Percentiles rank a stretch among this genome's conserved stretches.
Evolutionary conservation across 2,888 invertebrate species (phyloP).

Genomic region (Dicycla oo): DNA sequence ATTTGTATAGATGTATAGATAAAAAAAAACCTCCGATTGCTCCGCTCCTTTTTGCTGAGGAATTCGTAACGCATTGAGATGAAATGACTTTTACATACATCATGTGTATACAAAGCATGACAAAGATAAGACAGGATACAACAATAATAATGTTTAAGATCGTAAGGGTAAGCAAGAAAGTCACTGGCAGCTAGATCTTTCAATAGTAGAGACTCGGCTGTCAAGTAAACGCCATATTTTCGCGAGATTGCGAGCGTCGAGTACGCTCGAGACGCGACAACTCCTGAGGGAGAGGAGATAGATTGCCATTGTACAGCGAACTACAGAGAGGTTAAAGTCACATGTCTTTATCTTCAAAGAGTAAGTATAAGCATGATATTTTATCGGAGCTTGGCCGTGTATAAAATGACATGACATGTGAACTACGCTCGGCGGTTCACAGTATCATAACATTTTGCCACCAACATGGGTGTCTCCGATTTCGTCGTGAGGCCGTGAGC

Average conservation of each 20-base stretch:
- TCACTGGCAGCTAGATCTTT: conserved; percentile 55
- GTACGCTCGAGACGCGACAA: conserved; percentile 69
- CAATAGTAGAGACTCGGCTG: conserved; percentile 62
- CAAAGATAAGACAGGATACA: conserved; percentile 31
- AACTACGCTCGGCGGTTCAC: conserved; percentile 60
- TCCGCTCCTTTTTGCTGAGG: too few species aligned
- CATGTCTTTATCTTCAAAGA: conserved; percentile 70
- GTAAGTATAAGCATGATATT: conserved; percentile 48
- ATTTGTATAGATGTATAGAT: too few species aligned
- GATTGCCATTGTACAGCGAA: conserved; percentile 77
- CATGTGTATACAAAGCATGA: conserved; percentile 3
- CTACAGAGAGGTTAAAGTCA: conserved; percentile 72
- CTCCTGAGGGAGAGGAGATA: conserved; percentile 77
- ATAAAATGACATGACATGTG: conserved; percentile 58
- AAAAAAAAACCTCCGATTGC: conserved; percentile 22
- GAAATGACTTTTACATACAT: conserved; percentile 41
- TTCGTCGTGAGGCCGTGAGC: conserved; percentile 76
- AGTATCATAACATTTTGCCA: conserved; percentile 73
- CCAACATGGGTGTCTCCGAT: conserved; percentile 79
- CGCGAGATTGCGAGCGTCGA: conserved; percentile 71
- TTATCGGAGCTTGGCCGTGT: conserved; percentile 40
- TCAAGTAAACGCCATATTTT: conserved; percentile 77
- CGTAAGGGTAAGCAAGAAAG: conserved; percentile 49
- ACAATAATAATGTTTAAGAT: conserved; percentile 29
- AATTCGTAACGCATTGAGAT: conserved; percentile 27